Percentiles rank a stretch among this genome's conserved stretches.
These are phyloP conservation scores for Rhinoderma darwinii DNA, from an alignment of 2,113 vertebrate species.

Conservation along the genomic window DNA sequence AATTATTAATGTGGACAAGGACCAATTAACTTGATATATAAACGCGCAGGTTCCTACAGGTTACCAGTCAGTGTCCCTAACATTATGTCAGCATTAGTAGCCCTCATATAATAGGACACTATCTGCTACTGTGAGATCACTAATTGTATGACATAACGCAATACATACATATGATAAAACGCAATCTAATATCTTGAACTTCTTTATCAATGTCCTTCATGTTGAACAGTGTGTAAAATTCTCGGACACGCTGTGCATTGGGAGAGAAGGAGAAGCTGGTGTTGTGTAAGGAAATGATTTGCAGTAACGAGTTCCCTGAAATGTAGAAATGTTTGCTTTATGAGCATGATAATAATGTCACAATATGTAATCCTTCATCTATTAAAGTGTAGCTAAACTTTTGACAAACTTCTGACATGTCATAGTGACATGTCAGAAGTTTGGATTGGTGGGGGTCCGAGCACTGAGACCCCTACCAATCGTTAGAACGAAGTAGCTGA, in stretches of 20 bases:
- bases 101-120: neutral
- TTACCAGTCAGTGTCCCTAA: neutral
- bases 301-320: neutral
- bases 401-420: no score
- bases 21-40: neutral
- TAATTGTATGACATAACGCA: neutral
- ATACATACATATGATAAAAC: neutral
- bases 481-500: no score
- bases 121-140: neutral
- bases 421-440: no score
- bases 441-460: no score
- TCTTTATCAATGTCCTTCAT: slow-evolving; percentile 31
- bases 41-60: neutral
- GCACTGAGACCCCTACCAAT: no score
- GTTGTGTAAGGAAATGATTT: neutral
- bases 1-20: no score
- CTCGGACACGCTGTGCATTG: neutral
- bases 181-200: neutral
- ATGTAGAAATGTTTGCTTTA: neutral
- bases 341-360: neutral
- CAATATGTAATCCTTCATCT: no score
- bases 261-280: neutral
- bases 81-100: neutral
- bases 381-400: no score
- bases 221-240: slow-evolving; percentile 3